Percentiles rank a stretch among this genome's conserved stretches.
Evolutionary conservation across 2,797 vertebrate species (phyloP).

Genomic region (Danio tinwini): DNA sequence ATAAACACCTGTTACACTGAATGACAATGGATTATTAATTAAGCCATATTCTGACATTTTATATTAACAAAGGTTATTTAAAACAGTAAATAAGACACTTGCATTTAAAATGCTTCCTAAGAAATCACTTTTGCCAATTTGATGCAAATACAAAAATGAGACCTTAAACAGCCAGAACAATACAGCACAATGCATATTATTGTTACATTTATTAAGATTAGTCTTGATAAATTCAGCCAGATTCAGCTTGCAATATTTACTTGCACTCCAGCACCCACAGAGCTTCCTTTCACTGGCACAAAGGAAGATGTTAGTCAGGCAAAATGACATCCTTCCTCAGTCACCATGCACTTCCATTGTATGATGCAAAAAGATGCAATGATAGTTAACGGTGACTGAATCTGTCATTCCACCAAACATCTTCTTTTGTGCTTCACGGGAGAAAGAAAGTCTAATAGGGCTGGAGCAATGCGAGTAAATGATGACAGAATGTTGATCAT

Average conservation of each 20-base stretch:
- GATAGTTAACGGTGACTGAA: neutral
- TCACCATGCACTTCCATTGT: neutral
- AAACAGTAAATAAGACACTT: no score
- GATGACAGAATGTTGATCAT: neutral
- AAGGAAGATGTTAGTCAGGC: neutral
- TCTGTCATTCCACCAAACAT: neutral
- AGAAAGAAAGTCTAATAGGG: slow-evolving; percentile 10
- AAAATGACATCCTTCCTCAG: slow-evolving; percentile 8
- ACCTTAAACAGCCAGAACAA: neutral
- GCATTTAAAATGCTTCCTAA: no score
- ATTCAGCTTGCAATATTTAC: slow-evolving; percentile 5
- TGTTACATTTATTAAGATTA: neutral
- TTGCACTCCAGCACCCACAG: neutral
- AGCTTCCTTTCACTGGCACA: neutral
- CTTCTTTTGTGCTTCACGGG: neutral
- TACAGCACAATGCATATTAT: neutral
- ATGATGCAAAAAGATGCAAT: slow-evolving; percentile 38
- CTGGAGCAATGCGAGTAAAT: neutral
- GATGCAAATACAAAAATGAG: no score
- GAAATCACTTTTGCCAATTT: no score
- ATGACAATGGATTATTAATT: no score
- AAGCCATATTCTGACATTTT: no score
- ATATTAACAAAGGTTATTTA: no score
- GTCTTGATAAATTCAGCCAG: neutral
- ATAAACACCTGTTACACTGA: no score